phyloP scores from a whole-genome alignment of 2,888 invertebrate genomes.

The Pycnomerus fuliginosus region DNA sequence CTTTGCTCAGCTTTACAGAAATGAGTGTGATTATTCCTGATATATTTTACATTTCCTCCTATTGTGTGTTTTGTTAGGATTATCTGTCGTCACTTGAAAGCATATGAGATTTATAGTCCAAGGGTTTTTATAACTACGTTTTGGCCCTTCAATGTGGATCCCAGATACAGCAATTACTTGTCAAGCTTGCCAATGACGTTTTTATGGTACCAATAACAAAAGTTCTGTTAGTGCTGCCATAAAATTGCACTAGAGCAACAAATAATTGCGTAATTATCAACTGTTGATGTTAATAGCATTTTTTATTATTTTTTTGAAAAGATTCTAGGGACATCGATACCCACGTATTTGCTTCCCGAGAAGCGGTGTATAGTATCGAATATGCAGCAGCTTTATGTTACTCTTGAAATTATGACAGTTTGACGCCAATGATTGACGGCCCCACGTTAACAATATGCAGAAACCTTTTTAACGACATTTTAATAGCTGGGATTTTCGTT shows the following conservation, averaged over 20 bases:
- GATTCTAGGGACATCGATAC: background rate
- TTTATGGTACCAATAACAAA: constrained; percentile 25
- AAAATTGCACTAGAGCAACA: constrained; percentile 12
- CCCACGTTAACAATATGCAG: constrained; percentile 6
- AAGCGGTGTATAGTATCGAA: constrained; percentile 10
- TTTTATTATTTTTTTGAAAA: background rate
- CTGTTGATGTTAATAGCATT: constrained; percentile 7
- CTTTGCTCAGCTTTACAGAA: constrained; percentile 36
- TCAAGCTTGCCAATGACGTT: constrained; percentile 25
- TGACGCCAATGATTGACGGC: constrained; percentile 17
- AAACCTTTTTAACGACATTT: no score
- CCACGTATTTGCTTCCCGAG: constrained; percentile 9
- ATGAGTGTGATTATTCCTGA: constrained; percentile 27
- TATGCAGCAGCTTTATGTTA: constrained; percentile 15
- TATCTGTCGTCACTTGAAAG: constrained; percentile 23
- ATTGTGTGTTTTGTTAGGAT: constrained; percentile 21
- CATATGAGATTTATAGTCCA: constrained; percentile 22
- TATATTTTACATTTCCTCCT: constrained; percentile 23
- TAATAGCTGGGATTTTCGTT: no score
- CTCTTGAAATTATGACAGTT: constrained; percentile 18
- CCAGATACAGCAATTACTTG: constrained; percentile 29
- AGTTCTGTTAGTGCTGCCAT: constrained; percentile 13
- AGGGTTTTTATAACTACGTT: constrained; percentile 23
- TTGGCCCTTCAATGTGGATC: constrained; percentile 26
- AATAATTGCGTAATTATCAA: constrained; percentile 17